Evolutionary conservation across 2,113 vertebrate species (phyloP).

Genomic region (Hemiprocne comata): DNA sequence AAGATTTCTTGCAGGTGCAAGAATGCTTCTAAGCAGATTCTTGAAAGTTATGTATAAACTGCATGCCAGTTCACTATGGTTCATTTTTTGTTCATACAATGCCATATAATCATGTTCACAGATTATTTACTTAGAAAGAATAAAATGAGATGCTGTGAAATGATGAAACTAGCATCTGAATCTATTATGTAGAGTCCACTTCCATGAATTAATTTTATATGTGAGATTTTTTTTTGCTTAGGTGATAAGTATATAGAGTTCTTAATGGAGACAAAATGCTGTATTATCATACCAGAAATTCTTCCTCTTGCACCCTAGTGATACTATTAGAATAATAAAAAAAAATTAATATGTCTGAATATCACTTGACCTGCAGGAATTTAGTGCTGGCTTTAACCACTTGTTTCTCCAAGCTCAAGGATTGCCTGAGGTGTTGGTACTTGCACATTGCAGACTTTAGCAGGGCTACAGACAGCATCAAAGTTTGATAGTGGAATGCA

Average conservation of each 20-base stretch:
- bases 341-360: background rate
- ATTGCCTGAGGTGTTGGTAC: background rate
- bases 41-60: background rate
- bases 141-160: background rate
- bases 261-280: background rate
- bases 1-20: constrained; percentile 52
- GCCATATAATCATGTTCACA: background rate
- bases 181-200: background rate
- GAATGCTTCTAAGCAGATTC: constrained; percentile 52
- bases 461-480: background rate
- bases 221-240: background rate
- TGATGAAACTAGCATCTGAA: background rate
- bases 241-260: background rate
- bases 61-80: background rate
- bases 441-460: background rate
- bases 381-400: background rate
- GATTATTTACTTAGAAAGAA: background rate
- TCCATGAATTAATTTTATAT: background rate
- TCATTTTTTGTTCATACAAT: background rate
- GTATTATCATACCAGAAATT: background rate
- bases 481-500: background rate
- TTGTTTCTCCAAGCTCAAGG: background rate
- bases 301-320: background rate
- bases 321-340: background rate
- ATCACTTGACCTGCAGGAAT: background rate